phyloP scores from a whole-genome alignment of 2,888 invertebrate species.

The Bombylius discolor region DNA sequence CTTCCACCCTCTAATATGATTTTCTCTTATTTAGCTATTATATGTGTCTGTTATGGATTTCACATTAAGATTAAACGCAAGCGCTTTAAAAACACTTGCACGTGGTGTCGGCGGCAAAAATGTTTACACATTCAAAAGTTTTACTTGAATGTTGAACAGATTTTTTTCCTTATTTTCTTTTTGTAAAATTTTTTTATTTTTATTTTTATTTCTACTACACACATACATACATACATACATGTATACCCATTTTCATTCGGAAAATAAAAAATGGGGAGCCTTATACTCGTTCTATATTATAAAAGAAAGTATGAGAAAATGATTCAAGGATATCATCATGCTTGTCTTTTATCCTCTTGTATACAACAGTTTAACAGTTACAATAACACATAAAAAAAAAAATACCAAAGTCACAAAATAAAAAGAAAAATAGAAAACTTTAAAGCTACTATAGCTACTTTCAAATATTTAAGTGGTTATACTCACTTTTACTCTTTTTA shows the following conservation, averaged over 20 bases:
- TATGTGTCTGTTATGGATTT: constrained; percentile 11
- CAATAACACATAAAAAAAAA: too few relatives aligned
- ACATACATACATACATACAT: background rate
- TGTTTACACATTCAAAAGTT: constrained; percentile 10
- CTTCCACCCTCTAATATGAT: constrained; percentile 4
- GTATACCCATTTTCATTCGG: too few relatives aligned
- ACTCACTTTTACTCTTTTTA: background rate
- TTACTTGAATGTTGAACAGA: background rate
- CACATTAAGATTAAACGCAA: constrained; percentile 12
- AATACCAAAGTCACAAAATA: background rate
- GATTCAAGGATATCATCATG: background rate
- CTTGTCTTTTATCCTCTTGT: background rate
- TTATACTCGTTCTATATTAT: background rate
- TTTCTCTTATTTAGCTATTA: too few relatives aligned
- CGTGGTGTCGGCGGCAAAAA: constrained; percentile 13
- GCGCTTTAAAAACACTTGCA: constrained; percentile 6
- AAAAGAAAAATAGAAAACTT: background rate
- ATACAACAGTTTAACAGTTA: background rate
- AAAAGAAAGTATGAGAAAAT: background rate
- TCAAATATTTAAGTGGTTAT: background rate
- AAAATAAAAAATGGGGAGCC: background rate
- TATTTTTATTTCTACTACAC: background rate
- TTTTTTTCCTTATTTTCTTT: background rate
- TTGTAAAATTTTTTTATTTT: too few relatives aligned
- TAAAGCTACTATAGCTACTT: background rate